Evolutionary conservation across 1,140 invertebrate species (phyloP).

Genomic region (Bombus polaris): DNA sequence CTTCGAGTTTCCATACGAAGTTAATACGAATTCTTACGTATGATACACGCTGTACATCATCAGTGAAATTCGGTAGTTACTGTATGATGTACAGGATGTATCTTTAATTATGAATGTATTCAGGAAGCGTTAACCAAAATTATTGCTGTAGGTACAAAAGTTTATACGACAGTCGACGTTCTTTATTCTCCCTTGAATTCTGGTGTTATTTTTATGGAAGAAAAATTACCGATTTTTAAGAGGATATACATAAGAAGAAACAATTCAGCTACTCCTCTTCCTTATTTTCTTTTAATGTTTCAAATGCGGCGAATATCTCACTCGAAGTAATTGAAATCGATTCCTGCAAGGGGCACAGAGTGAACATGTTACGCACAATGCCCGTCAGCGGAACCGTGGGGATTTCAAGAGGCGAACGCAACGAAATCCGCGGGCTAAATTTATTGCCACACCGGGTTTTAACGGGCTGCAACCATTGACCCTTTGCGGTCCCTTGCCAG

Average conservation of each 20-base stretch:
- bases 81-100: no score
- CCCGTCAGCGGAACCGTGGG: not conserved
- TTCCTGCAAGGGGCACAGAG: not conserved
- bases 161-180: no score
- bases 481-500: constrained; percentile 46
- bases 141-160: no score
- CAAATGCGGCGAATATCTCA: not conserved
- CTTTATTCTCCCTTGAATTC: no score
- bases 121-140: no score
- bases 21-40: no score
- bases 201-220: no score
- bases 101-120: no score
- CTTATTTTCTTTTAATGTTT: not conserved
- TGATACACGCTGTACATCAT: no score
- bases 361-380: not conserved
- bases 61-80: no score
- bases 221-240: no score
- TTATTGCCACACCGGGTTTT: constrained; percentile 35
- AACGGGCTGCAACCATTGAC: constrained; percentile 51
- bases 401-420: not conserved
- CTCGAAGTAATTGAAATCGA: not conserved
- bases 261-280: not conserved
- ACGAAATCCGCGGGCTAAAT: constrained; percentile 28
- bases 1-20: no score
- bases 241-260: not conserved